A percentile compares a stretch with the other conserved stretches of the same genome.
These are phyloP conservation scores for Diarsia brunnea DNA, from an alignment of 2,888 invertebrate genomes.

Conservation along the genomic window DNA sequence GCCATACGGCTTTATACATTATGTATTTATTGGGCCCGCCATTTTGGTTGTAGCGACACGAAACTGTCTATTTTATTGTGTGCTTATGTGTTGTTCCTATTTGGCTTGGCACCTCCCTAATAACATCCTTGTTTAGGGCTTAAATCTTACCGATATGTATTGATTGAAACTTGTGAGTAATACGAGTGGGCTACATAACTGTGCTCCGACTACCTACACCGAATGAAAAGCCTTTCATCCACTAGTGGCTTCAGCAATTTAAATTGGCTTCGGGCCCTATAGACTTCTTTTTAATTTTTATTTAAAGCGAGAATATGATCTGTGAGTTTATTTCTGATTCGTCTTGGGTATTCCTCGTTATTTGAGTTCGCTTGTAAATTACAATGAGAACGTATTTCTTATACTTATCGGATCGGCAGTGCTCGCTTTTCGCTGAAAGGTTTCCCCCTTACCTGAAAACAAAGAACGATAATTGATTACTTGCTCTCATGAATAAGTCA, in stretches of 20 bases:
- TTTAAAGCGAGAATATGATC: slow-evolving; percentile 21
- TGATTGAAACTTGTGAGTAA: neutral
- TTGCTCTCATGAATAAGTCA: slow-evolving; percentile 68
- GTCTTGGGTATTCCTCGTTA: neutral
- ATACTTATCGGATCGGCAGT: slow-evolving; percentile 72
- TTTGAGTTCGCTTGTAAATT: slow-evolving; percentile 54
- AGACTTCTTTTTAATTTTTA: slow-evolving; percentile 30
- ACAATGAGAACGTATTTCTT: slow-evolving; percentile 64
- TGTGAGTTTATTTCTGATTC: slow-evolving; percentile 2
- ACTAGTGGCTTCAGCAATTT: slow-evolving; percentile 24
- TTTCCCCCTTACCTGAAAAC: slow-evolving; percentile 82
- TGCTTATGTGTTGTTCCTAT: slow-evolving; percentile 19
- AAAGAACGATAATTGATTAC: slow-evolving; percentile 77
- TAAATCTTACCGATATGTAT: neutral
- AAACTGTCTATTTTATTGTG: slow-evolving; percentile 45
- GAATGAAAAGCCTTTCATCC: slow-evolving; percentile 36
- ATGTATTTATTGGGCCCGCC: slow-evolving; percentile 52
- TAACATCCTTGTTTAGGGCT: slow-evolving; percentile 7
- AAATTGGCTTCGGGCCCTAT: slow-evolving; percentile 40
- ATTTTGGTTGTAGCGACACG: slow-evolving; percentile 36
- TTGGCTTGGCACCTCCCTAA: slow-evolving; percentile 18
- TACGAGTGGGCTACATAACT: slow-evolving; percentile 11
- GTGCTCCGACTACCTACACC: neutral
- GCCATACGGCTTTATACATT: slow-evolving; percentile 46
- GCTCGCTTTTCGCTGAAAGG: slow-evolving; percentile 56